Evolutionary conservation across 2,888 invertebrate species (phyloP), one percentile per base, ranked within the genome.

Genomic region (Argyra leucocephala): DNA sequence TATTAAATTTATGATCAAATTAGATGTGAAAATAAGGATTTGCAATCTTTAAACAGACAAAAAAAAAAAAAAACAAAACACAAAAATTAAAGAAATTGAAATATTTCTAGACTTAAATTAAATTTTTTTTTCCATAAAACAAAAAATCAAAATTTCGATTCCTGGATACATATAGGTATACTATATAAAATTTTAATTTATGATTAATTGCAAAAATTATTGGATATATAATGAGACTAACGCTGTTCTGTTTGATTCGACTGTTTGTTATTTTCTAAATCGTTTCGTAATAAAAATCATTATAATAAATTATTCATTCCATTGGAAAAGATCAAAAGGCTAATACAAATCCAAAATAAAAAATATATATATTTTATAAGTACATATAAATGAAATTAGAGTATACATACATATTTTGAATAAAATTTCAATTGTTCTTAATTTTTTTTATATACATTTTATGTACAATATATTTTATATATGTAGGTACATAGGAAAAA

Each of bases 61-160:
- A 48, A 48, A n/a, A 48, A 48, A 48, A 48, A 37, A 48, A 48
- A 18, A 48, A 48, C 2, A 18, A 15, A 5, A n/a, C 5, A 48
- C 12, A 31, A 31, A 1, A 31, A 31, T 31, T 31, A 12, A 12
- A 31, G 5, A 26, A 26, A 26, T n/a, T n/a, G n/a, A 26, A 26
- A 6, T 26, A 26, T 31, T 31, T 31, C 12, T 31, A 31, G 7
- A 26, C 12, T 12, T 31, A 31, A 6, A 2, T 10, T 31, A 12
- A 48, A 5, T 18, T 15, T 18, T 48, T n/a, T 48, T 31, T 7
- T 7, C 5, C 31, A 31, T 7, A 31, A 31, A 7, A 31, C 5
- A 5, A 31, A 31, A 48, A 48, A 48, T 48, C 48, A 48, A 48
- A 48, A 48, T 48, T 48, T 48, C 48, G 48, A 48, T 48, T 48